A percentile compares a stretch with the other conserved stretches of the same genome.
These are phyloP conservation scores for Volucella inflata DNA, from an alignment of 2,888 invertebrate species.

Conservation along the genomic window DNA sequence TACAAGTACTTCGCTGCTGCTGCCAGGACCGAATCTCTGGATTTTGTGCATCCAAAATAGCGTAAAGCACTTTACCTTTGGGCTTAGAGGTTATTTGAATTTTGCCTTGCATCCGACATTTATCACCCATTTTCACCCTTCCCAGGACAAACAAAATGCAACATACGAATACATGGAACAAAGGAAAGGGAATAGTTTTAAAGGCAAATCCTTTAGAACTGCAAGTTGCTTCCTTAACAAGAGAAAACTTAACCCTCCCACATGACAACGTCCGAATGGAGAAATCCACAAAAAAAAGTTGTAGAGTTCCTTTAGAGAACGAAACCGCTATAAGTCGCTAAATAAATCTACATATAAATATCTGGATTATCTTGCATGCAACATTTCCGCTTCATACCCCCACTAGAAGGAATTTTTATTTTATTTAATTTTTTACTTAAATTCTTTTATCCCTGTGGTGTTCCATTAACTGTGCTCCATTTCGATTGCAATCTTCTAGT, in stretches of 20 bases:
- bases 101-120: slow-evolving; percentile 1
- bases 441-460: slow-evolving; percentile 17
- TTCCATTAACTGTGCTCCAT: slow-evolving; percentile 50
- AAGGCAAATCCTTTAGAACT: slow-evolving; percentile 44
- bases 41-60: slow-evolving; percentile 62
- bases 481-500: slow-evolving; percentile 62
- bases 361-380: slow-evolving; percentile 70
- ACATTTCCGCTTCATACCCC: slow-evolving; percentile 44
- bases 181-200: slow-evolving; percentile 42
- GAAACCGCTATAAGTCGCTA: slow-evolving; percentile 70
- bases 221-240: slow-evolving; percentile 35
- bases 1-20: slow-evolving; percentile 42
- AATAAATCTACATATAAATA: slow-evolving; percentile 75
- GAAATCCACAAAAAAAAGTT: slow-evolving; percentile 6
- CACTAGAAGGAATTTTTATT: slow-evolving; percentile 53
- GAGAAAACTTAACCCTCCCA: slow-evolving; percentile 4
- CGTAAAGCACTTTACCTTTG: slow-evolving; percentile 71
- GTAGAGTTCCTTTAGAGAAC: slow-evolving; percentile 10
- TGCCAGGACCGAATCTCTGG: slow-evolving; percentile 37
- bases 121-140: background rate
- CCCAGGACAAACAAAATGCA: slow-evolving; percentile 2
- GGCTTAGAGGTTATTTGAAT: slow-evolving; percentile 70
- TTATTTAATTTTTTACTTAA: slow-evolving; percentile 17
- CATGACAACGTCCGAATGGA: slow-evolving; percentile 50
- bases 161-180: slow-evolving; percentile 1